Conservation (phyloP, 2,888 invertebrate species). For the Amphimallon solstitiale region DNA sequence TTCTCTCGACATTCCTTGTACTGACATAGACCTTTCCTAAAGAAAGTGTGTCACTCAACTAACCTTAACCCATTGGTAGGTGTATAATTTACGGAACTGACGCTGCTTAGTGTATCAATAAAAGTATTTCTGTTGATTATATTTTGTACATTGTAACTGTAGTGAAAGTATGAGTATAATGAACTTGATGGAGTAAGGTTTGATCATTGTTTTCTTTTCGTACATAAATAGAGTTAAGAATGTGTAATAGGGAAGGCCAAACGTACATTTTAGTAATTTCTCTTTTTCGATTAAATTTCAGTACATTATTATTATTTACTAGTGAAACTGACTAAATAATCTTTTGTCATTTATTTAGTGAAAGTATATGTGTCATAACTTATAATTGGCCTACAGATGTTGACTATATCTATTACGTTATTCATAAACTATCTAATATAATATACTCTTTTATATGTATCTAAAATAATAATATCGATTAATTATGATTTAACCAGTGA, state of each 20-base stretch:
- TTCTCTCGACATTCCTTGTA: constrained; percentile 60
- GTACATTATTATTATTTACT: background rate
- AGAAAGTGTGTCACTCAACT: constrained; percentile 62
- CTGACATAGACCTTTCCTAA: constrained; percentile 63
- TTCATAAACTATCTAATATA: no score
- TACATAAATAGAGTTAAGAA: constrained; percentile 1
- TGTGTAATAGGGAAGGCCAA: background rate
- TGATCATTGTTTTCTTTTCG: constrained; percentile 13
- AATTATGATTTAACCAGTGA: no score
- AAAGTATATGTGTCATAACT: constrained; percentile 20
- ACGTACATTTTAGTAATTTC: constrained; percentile 1
- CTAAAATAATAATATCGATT: no score
- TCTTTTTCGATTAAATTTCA: constrained; percentile 13
- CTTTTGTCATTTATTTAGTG: constrained; percentile 1
- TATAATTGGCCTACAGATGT: no score
- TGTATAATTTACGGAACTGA: constrained; percentile 31
- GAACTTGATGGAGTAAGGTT: constrained; percentile 7
- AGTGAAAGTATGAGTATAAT: constrained; percentile 32
- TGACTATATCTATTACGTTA: no score
- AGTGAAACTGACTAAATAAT: background rate
- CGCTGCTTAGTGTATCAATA: constrained; percentile 9
- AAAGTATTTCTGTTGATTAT: constrained; percentile 20
- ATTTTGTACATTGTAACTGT: constrained; percentile 9
- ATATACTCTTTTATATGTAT: no score
- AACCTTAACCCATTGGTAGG: constrained; percentile 60